A percentile compares a stretch with the other conserved stretches of the same genome.
Evolutionary conservation across 2,888 invertebrate genomes (phyloP).

Genomic region (Entomobrya proxima): DNA sequence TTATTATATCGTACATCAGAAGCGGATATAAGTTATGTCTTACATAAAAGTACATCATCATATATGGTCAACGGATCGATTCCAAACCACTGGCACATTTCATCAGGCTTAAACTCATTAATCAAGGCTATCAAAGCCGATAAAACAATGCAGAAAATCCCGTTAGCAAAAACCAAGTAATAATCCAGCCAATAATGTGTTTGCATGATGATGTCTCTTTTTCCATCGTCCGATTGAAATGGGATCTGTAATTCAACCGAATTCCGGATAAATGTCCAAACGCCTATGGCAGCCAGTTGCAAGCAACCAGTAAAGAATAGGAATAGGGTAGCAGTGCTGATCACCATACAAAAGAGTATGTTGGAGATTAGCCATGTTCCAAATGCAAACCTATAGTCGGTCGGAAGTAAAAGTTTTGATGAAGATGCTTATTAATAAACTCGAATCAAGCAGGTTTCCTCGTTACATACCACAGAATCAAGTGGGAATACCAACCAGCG

Average conservation of each 20-base stretch:
- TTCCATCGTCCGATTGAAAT: conserved; percentile 77
- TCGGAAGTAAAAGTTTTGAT: conserved; percentile 10
- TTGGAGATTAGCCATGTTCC: conserved; percentile 81
- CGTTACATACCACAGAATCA: conserved; percentile 79
- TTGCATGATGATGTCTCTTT: conserved; percentile 76
- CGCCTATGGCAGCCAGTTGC: conserved; percentile 79
- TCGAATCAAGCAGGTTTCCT: no score
- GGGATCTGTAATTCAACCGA: conserved; percentile 79
- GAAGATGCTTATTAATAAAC: conserved; percentile 72
- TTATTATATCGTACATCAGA: not conserved
- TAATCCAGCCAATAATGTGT: conserved; percentile 80
- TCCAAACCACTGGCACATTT: conserved; percentile 79
- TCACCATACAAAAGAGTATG: conserved; percentile 80
- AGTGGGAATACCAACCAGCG: conserved; percentile 82
- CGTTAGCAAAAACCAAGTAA: conserved; percentile 79
- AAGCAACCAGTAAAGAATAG: conserved; percentile 79
- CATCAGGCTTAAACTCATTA: conserved; percentile 78
- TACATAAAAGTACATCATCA: conserved; percentile 79
- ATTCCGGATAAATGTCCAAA: conserved; percentile 80
- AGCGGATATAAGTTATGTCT: conserved; percentile 68
- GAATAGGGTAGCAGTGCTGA: conserved; percentile 80
- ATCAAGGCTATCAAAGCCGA: conserved; percentile 78
- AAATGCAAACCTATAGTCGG: conserved; percentile 80
- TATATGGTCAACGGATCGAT: conserved; percentile 79
- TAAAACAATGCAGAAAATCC: conserved; percentile 79